Evolutionary conservation across 1,140 invertebrate species (phyloP).

Genomic region (Prorops nasuta): DNA sequence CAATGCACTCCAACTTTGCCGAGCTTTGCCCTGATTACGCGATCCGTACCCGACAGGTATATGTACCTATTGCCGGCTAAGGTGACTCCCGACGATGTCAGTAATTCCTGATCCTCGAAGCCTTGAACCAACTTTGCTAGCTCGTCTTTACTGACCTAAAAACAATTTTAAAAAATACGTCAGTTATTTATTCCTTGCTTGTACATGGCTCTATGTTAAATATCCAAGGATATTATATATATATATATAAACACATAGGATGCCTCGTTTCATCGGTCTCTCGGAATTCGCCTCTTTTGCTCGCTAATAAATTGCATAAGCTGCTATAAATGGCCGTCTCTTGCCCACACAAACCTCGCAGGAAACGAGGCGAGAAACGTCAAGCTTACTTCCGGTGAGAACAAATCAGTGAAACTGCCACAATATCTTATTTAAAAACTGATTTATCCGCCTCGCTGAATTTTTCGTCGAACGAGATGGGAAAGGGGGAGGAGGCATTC

Average conservation of each 20-base stretch:
- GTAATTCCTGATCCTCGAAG: constrained; percentile 81
- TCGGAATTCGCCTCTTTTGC: neutral
- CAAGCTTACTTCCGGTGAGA: too few species aligned
- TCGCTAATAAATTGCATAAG: neutral
- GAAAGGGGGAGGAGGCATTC: too few species aligned
- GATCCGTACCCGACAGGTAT: constrained; percentile 87
- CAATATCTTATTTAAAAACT: too few species aligned
- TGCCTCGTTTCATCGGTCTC: neutral
- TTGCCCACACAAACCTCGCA: too few species aligned
- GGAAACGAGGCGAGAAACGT: too few species aligned
- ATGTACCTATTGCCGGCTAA: constrained; percentile 88
- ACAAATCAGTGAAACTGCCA: too few species aligned
- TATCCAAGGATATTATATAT: too few species aligned
- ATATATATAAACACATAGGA: too few species aligned
- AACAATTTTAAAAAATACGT: constrained; percentile 35
- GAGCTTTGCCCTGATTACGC: constrained; percentile 86
- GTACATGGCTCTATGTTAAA: too few species aligned
- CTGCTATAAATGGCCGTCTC: too few species aligned
- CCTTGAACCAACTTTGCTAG: constrained; percentile 80
- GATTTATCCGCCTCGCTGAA: too few species aligned
- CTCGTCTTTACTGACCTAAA: constrained; percentile 85
- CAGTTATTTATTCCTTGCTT: too few species aligned
- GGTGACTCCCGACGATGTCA: constrained; percentile 83
- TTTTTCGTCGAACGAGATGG: neutral
- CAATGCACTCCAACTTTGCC: constrained; percentile 89